A percentile compares a stretch with the other conserved stretches of the same genome.
Conservation (phyloP, 2,797 vertebrate species). For the Rhabdomys pumilio region DNA sequence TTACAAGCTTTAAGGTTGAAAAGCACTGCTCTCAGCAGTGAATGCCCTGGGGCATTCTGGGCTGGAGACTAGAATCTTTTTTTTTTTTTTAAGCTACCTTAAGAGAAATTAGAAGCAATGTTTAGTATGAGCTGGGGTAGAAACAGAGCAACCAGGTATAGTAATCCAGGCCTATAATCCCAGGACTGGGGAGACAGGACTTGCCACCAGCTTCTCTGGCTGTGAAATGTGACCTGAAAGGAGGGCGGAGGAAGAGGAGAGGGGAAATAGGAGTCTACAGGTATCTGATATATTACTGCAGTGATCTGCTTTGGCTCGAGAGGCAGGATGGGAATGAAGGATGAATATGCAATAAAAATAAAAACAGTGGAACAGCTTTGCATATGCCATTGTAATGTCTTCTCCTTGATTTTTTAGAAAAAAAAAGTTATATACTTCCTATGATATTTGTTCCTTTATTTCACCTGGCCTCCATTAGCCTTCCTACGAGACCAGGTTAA, state of each 20-base stretch:
- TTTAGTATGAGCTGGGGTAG: neutral
- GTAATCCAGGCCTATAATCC: neutral
- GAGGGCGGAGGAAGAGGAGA: neutral
- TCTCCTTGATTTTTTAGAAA: neutral
- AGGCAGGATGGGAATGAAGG: neutral
- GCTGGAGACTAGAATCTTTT: neutral
- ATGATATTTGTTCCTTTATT: neutral
- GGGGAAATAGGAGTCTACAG: neutral
- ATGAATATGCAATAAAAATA: neutral
- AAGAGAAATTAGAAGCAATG: neutral
- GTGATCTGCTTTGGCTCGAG: neutral
- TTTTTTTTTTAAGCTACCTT: neutral
- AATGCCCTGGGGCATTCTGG: neutral
- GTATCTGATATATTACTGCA: neutral
- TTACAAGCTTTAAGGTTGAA: constrained; percentile 40
- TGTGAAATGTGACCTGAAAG: neutral
- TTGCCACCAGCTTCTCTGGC: neutral
- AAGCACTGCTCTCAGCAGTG: neutral
- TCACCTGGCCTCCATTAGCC: neutral
- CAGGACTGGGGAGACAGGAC: neutral
- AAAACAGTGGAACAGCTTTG: neutral
- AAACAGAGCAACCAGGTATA: neutral
- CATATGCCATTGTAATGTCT: neutral
- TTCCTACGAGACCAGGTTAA: neutral
- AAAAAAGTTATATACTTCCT: neutral